These are phyloP conservation scores for Ochotona princeps DNA, from an alignment of 2,113 vertebrate genomes.

Conservation along the genomic window DNA sequence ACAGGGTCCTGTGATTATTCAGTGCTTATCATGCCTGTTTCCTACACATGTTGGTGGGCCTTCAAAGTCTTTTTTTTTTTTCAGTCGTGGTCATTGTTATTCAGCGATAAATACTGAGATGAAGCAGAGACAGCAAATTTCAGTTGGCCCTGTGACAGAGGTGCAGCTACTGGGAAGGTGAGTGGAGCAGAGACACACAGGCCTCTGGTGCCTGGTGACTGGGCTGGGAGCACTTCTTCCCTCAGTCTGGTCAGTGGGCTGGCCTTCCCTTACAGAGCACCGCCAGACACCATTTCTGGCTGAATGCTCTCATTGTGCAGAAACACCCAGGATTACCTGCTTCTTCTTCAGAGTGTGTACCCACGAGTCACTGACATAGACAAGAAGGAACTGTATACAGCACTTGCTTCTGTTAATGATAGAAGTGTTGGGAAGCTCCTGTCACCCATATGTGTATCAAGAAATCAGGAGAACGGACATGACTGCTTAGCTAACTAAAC, in stretches of 20 bases:
- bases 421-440: not conserved
- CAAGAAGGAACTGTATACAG: rapidly evolving
- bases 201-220: too few species aligned
- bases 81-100: rapidly evolving
- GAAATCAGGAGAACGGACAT: not conserved
- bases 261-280: rapidly evolving
- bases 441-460: rapidly evolving
- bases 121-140: not conserved
- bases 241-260: rapidly evolving
- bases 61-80: rapidly evolving
- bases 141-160: rapidly evolving
- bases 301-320: too few species aligned
- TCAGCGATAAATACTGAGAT: rapidly evolving
- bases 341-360: rapidly evolving
- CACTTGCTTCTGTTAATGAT: not conserved
- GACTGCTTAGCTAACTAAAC: not conserved
- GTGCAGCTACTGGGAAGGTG: rapidly evolving
- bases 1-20: not conserved
- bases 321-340: rapidly evolving
- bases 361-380: not conserved
- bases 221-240: too few species aligned
- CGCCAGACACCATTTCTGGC: rapidly evolving
- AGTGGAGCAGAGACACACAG: not conserved
- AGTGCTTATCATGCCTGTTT: not conserved
- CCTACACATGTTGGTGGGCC: too few species aligned